Conservation (phyloP, 2,797 vertebrate genomes). For the Pelochelys cantorii region DNA sequence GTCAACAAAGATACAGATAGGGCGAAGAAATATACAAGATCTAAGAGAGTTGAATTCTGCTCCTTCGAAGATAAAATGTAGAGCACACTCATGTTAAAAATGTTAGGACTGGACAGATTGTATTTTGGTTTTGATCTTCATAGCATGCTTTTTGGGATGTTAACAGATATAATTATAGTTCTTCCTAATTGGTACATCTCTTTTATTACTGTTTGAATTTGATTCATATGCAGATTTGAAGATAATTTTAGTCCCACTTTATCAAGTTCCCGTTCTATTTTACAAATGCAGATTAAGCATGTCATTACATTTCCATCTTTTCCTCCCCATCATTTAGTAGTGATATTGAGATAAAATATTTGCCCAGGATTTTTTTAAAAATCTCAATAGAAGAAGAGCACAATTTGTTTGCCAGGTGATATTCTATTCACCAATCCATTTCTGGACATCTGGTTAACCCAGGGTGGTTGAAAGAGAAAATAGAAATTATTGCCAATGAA, state of each 20-base stretch:
- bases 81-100: neutral
- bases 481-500: neutral
- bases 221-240: neutral
- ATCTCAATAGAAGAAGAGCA: neutral
- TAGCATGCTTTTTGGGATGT: neutral
- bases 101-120: neutral
- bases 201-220: neutral
- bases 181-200: neutral
- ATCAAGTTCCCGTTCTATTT: neutral
- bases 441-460: neutral
- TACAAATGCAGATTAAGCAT: neutral
- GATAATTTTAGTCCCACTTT: neutral
- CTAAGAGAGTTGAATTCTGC: constrained; percentile 3
- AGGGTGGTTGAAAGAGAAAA: neutral
- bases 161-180: neutral
- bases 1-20: constrained; percentile 47
- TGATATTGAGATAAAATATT: neutral
- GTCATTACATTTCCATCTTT: neutral
- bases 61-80: constrained; percentile 23
- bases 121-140: neutral
- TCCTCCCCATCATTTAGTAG: neutral
- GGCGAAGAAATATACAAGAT: neutral
- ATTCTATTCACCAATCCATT: neutral
- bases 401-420: neutral
- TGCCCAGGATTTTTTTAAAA: neutral